Base-by-base conservation (phyloP, 2,797 vertebrate genomes). In the Onychomys leucogaster region DNA sequence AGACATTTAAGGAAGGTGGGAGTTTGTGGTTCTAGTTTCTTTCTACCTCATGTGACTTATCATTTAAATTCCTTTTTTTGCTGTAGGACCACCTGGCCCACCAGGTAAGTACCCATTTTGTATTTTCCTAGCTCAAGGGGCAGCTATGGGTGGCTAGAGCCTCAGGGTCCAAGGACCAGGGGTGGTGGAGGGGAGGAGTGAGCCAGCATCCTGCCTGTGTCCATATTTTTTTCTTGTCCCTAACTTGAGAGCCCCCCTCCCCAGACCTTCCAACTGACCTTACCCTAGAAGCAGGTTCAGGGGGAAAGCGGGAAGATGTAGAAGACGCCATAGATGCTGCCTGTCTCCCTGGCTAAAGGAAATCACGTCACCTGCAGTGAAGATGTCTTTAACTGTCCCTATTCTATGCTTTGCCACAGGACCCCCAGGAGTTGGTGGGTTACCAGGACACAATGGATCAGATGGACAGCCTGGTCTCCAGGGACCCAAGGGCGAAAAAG, bases 381-480 rank as follows among this genome's bases (percentile, higher is more conserved):
- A 21, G 16, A 21, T 1, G 34, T 29, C 76, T 49, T 8, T 32
- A 76, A 83, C 29, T 73, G 9, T 89, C 41, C 63, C 27, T 34
- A 0, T 59, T 69, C 63, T 0, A 0, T 96, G 83, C 94, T 93
- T 93, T 97, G 95, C 29, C 65, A 49, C 94, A 99, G 99, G 99
- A 84, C 98, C 98, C 89, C 99, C 99, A 1, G 99, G 99, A 84
- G 89, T 94, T 0, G 98, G 98, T 77, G 99, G 99, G 14, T 77
- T 98, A 82, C 99, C 99, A 0, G 99, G 99, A 75, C 96, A 98
- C 97, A 99, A 99, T 25, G 99, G 99, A 90, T 99, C 99, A 67
- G 99, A 99, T 84, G 99, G 99, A 88, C 92, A 98, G 23, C 98
- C 98, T 88, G 99, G 99, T 23, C 59, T 78, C 75, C 99, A 99